Evolutionary conservation across 2,888 invertebrate genomes (phyloP), one percentile per base, ranked within the genome.

Genomic region (Pterobdella sp.): DNA sequence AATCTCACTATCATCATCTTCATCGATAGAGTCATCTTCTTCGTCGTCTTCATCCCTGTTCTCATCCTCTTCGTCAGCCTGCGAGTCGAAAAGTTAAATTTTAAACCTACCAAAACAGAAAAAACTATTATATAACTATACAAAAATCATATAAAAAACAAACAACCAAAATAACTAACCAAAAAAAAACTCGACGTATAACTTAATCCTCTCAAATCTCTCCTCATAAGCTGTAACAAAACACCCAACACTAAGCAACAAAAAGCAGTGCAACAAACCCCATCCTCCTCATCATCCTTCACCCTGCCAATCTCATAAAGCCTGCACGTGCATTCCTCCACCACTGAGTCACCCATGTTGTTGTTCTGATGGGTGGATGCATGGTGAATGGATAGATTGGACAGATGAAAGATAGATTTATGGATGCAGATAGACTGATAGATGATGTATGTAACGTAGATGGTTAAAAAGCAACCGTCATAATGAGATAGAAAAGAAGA

Each of bases 241-340:
- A n/a, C n/a, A n/a, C n/a, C n/a, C n/a, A n/a, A n/a, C n/a, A n/a
- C n/a, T n/a, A n/a, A n/a, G n/a, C n/a, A n/a, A n/a, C n/a, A n/a
- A 70, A 22, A 22, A 67, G 42, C 22, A 26, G 32, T 14, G 36
- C 3, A 31, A 80, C 85, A 83, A 75, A 89, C 91, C 85, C 90
- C 90, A 83, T 93, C 93, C 79, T 94, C 94, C 78, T 94, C 93
- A 81, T 91, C 91, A 81, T 91, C 91, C 79, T 92, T 87, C 80
- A 89, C 87, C 76, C 93, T 86, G 0, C 96, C 96, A 31, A 96
- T 91, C 81, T 96, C 94, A 83, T 95, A 96, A 22, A 96, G 85
- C 79, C 93, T 88, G 74, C 95, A 92, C 77, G 91, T 89, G 1
- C 93, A 92, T 85, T 94, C 94, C 81, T 92, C 91, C 76, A 91